Conservation (phyloP, 30 jellyfish, hydroid and myxozoan species). For the Mastigias papua region DNA sequence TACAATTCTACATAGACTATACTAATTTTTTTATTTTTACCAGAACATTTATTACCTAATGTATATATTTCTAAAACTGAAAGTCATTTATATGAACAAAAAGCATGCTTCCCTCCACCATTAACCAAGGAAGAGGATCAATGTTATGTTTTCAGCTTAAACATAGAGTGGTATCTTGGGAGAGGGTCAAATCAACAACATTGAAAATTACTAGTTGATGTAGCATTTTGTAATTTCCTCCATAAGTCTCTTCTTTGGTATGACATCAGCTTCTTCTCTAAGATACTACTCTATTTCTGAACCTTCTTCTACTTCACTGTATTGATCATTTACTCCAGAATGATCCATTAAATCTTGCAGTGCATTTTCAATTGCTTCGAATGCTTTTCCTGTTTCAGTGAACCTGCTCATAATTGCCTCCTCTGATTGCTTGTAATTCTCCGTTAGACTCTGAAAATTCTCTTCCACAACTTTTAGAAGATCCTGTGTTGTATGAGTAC, state of each 20-base stretch:
- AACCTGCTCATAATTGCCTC: conserved; percentile 69
- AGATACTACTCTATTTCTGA: conserved; percentile 71
- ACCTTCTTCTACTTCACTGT: conserved; percentile 77
- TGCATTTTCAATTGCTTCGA: conserved; percentile 84
- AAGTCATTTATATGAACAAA: not conserved
- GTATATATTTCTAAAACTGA: not conserved
- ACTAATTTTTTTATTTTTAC: not conserved
- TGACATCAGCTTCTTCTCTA: too few relatives aligned
- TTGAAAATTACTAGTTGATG: too few relatives aligned
- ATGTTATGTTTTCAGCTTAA: too few relatives aligned
- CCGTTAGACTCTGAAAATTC: conserved; percentile 63
- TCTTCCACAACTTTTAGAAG: conserved; percentile 57
- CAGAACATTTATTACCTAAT: not conserved
- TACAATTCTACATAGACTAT: not conserved
- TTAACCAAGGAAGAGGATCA: too few relatives aligned
- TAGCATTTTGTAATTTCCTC: too few relatives aligned
- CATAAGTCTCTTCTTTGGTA: too few relatives aligned
- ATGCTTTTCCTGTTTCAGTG: conserved; percentile 80
- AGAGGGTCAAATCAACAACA: too few relatives aligned
- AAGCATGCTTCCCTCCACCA: too few relatives aligned
- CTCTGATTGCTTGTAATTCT: conserved; percentile 69
- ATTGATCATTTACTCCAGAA: conserved; percentile 84
- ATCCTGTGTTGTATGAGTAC: conserved; percentile 44
- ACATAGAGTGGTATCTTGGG: too few relatives aligned
- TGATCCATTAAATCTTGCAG: conserved; percentile 82